Percentiles rank a stretch among this genome's conserved stretches.
These are phyloP conservation scores for Platichthys stellatus DNA, from an alignment of 2,113 vertebrate species.

Conservation along the genomic window DNA sequence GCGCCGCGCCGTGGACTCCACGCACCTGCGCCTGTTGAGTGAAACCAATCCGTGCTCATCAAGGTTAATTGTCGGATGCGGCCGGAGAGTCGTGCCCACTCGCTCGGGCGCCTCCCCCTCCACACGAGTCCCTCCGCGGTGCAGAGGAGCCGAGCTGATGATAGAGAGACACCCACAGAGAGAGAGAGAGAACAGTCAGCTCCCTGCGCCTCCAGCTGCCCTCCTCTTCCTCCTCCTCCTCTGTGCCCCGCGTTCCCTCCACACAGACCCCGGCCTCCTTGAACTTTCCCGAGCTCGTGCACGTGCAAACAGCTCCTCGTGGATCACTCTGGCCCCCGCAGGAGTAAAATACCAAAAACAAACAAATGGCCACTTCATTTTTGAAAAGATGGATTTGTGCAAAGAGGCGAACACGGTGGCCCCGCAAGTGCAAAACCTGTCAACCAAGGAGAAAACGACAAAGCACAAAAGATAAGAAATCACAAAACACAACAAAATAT, in stretches of 20 bases:
- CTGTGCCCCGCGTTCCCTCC: background rate
- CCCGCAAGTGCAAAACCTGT: no score
- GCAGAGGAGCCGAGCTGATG: background rate
- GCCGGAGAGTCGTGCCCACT: constrained; percentile 25
- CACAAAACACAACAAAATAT: no score
- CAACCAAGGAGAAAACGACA: no score
- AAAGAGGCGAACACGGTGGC: no score
- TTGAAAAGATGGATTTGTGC: no score
- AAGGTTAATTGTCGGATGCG: constrained; percentile 75
- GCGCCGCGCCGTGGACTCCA: constrained; percentile 45
- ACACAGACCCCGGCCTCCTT: background rate
- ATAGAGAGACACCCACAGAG: background rate
- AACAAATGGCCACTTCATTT: no score
- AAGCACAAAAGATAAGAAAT: no score
- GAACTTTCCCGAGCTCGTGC: no score
- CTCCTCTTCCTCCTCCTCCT: no score
- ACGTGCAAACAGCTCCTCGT: no score
- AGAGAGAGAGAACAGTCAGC: background rate
- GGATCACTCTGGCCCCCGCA: no score
- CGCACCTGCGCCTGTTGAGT: constrained; percentile 72
- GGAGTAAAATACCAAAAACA: no score
- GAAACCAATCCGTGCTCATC: constrained; percentile 71
- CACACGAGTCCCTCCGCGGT: constrained; percentile 25
- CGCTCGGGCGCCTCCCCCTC: constrained; percentile 57
- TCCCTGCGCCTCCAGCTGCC: constrained; percentile 19